Base-by-base conservation (phyloP, 2,797 vertebrate species). In the Eupleurogrammus muticus region DNA sequence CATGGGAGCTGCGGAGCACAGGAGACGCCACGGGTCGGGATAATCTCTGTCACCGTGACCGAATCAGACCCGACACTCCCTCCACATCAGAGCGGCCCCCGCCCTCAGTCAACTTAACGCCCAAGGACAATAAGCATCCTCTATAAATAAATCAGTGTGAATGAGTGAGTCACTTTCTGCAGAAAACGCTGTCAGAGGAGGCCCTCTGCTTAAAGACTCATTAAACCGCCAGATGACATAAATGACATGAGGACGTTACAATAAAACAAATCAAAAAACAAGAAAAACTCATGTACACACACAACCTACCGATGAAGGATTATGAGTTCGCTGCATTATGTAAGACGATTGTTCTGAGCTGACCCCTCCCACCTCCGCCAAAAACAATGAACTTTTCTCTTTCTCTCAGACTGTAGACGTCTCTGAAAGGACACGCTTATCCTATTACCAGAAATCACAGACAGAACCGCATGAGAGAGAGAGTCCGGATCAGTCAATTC, bases 1-100 rank as follows among this genome's bases (percentile, higher is more conserved):
- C 49, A 35, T 3, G 1, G 57, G 57, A 66, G 65, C 34, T 12
- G 20, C 36, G 35, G 24, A 59, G 16, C 38, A 55, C 34, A 20
- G 52, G 14, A 52, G 38, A 32, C 69, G n/a, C 51, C 14, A 0
- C 10, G 3, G 73, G 79, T 82, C 81, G 67, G 40, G 53, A 28
- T 72, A 34, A 76, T 73, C 69, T 81, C 55, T 75, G 83, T 81
- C 83, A 82, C 12, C 0, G 48, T 77, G 86, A 79, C 79, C 61
- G 42, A 71, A 73, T 53, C 47, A 46, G 67, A 84, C 76, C 79
- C 17, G 48, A 62, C 68, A 44, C 77, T 70, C 42, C 65, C 73
- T 74, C 58, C n/a, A 54, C 60, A 78, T 66, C 46, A 55, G 44
- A 75, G 49, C 3, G 2, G 5, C 66, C 19, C 61, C 73, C 68